Base-by-base conservation (phyloP, 23 tunicate genomes). In the Trididemnum nubilum region DNA sequence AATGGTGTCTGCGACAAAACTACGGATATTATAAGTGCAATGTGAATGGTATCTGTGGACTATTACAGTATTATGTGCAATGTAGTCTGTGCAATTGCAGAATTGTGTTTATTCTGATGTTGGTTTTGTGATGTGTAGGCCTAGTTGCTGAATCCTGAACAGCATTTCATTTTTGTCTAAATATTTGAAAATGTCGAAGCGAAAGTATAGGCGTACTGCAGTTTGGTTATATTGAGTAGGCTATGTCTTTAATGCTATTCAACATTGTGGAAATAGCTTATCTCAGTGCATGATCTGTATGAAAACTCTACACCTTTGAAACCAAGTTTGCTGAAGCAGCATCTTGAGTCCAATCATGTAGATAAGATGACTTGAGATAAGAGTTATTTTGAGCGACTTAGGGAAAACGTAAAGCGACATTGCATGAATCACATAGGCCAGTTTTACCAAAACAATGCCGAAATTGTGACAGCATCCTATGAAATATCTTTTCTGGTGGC, bases 331-430 rank as follows among this genome's bases (percentile, higher is more conserved):
- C 59, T 83, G 2, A 73, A 73, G 61, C 87, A 83, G 77, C 89
- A 76, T 70, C 84, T 86, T 69, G 85, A 79, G 50, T 33, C 88
- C 65, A 85, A 85, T 85, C 83, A 85, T 77, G 40, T 83, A 39
- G 76, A 83, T 35, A 83, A 83, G 76, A 77, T 32, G 83, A 40
- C 77, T 36, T 85, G 80, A 69, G 85, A 73, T 60, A 29, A 72
- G 64, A 54, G 80, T 52, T 52, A 54, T 36, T 83, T 83, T 51
- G 33, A 72, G 78, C 84, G 84, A 77, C 83, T 64, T 34, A 78
- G 84, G 40, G 67, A 85, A 38, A 36, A 51, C 71, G 70, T 67
- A 64, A 85, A 83, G 87, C 61, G 76, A 63, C 83, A 85, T 63
- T 83, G 83, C 88, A 35, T 85, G 76, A 83, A 86, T 65, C 31